phyloP scores from a whole-genome alignment of 1,140 invertebrate genomes.

The Venturia canescens region DNA sequence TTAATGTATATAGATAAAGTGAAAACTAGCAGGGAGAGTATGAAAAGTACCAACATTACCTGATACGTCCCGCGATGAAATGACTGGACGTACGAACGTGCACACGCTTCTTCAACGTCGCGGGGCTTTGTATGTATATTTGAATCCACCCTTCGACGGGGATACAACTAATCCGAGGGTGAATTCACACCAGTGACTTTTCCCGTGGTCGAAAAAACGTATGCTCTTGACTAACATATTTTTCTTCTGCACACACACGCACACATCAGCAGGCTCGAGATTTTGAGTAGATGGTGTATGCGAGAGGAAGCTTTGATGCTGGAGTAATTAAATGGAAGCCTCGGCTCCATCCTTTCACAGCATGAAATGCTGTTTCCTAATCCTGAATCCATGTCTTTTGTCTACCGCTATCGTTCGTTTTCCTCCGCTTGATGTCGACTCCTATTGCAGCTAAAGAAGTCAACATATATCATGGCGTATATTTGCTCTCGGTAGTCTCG shows the following conservation, averaged over 20 bases:
- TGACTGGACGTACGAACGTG: background rate
- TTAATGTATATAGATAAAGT: background rate
- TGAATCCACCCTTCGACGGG: background rate
- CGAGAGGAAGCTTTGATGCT: conserved; percentile 47
- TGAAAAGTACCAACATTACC: conserved; percentile 32
- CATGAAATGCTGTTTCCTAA: background rate
- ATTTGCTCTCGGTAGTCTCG: background rate
- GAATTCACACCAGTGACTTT: conserved; percentile 39
- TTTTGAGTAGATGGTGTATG: conserved; percentile 24
- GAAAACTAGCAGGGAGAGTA: background rate
- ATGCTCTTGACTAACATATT: background rate
- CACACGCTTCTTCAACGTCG: background rate
- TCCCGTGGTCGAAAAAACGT: conserved; percentile 5
- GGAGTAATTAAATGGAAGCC: conserved; percentile 60
- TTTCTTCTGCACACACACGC: conserved; percentile 31
- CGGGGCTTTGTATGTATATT: background rate
- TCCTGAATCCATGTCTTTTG: conserved; percentile 46
- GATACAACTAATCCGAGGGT: conserved; percentile 34
- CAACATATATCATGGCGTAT: no score
- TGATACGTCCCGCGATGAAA: background rate
- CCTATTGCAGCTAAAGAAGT: no score
- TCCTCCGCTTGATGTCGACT: background rate
- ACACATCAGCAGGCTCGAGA: background rate
- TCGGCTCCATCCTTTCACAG: conserved; percentile 41
- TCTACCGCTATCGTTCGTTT: conserved; percentile 13